These are phyloP conservation scores for Notarius lentiginosus DNA, from an alignment of 2,113 vertebrate species.

Conservation along the genomic window DNA sequence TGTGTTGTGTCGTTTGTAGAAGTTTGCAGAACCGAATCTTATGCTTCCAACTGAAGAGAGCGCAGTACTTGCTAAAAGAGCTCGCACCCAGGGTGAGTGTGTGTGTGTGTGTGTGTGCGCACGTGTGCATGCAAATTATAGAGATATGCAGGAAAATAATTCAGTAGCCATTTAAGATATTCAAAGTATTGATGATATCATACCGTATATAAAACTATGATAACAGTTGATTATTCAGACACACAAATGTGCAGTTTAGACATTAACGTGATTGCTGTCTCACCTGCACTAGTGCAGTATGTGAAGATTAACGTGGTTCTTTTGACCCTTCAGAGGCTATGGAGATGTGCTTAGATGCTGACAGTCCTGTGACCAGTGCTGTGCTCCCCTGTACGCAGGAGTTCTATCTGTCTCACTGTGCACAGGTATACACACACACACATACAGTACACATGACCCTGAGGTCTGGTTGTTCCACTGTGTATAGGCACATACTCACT, in stretches of 20 bases:
- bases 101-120: conserved; percentile 26
- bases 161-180: background rate
- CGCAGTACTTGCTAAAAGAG: conserved; percentile 63
- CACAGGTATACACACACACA: conserved; percentile 70
- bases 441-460: conserved; percentile 13
- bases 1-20: conserved; percentile 53
- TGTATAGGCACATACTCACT: conserved; percentile 49
- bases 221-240: background rate
- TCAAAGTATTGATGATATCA: background rate
- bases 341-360: conserved; percentile 82
- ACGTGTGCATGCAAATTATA: background rate
- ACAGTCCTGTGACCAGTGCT: conserved; percentile 78
- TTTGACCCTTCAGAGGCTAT: conserved; percentile 69
- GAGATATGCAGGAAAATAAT: background rate
- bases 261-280: background rate
- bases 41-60: conserved; percentile 67
- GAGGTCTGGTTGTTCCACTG: conserved; percentile 61
- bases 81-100: conserved; percentile 65
- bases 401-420: conserved; percentile 81
- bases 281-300: background rate
- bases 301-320: background rate
- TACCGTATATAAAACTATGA: background rate
- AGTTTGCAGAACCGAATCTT: conserved; percentile 52
- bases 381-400: conserved; percentile 81
- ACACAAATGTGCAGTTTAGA: background rate